Conservation (phyloP, 2,797 vertebrate genomes). For the Sebastes goodei region DNA sequence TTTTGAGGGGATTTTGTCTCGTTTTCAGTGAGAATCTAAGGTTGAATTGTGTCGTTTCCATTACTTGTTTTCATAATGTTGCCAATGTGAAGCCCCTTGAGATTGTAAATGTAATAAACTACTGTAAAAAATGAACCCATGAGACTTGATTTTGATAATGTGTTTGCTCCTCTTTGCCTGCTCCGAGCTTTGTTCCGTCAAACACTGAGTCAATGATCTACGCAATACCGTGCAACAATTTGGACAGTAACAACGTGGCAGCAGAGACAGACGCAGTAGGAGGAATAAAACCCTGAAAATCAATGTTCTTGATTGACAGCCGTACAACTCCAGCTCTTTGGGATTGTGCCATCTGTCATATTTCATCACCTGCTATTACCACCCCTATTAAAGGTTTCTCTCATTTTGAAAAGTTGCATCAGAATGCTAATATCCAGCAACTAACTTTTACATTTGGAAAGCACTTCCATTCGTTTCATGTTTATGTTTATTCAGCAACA, state of each 20-base stretch:
- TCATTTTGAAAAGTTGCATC: conserved; percentile 15
- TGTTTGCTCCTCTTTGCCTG: conserved; percentile 1
- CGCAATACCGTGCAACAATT: conserved; percentile 14
- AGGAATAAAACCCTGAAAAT: conserved; percentile 18
- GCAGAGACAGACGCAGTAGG: neutral
- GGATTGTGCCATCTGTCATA: neutral
- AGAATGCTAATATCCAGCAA: conserved; percentile 1
- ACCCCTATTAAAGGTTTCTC: neutral
- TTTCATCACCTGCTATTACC: conserved; percentile 8
- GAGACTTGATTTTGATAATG: neutral
- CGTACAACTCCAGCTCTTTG: neutral
- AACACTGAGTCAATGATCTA: neutral
- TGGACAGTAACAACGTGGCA: neutral
- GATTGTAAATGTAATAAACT: neutral
- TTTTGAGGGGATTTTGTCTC: neutral
- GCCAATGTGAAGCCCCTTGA: neutral
- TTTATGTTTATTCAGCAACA: neutral
- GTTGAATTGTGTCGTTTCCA: neutral
- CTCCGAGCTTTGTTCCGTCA: conserved; percentile 2
- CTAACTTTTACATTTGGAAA: neutral
- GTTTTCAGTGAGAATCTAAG: neutral
- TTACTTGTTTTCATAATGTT: neutral
- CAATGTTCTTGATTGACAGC: neutral
- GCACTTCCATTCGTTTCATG: neutral
- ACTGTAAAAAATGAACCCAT: neutral